Evolutionary conservation across 1,140 invertebrate species (phyloP).

Genomic region (Anastrepha obliqua): DNA sequence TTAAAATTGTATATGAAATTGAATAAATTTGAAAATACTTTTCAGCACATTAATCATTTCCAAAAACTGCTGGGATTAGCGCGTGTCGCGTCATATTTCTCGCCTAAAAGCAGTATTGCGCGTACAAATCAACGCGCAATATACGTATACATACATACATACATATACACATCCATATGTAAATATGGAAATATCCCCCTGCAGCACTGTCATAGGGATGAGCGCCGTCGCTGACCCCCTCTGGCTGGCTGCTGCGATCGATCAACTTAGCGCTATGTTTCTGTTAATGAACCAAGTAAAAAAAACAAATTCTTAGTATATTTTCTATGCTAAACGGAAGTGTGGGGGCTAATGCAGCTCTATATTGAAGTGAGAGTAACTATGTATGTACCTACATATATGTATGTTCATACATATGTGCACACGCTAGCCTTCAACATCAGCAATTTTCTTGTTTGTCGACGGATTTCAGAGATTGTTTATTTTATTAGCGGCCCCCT

Average conservation of each 20-base stretch:
- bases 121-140: neutral
- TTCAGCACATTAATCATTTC: slow-evolving; percentile 29
- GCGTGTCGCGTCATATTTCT: neutral
- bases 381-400: neutral
- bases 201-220: neutral
- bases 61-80: neutral
- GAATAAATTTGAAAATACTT: slow-evolving; percentile 41
- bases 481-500: slow-evolving; percentile 8
- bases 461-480: slow-evolving; percentile 22
- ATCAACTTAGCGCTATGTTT: neutral
- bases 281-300: neutral
- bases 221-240: neutral
- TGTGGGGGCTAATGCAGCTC: neutral
- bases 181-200: neutral
- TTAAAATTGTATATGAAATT: neutral
- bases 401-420: neutral
- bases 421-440: neutral
- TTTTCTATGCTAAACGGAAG: slow-evolving; percentile 8
- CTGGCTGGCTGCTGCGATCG: slow-evolving; percentile 6
- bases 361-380: neutral
- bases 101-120: neutral
- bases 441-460: slow-evolving; percentile 18
- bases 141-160: neutral
- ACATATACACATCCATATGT: neutral
- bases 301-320: neutral